phyloP scores from a whole-genome alignment of 2,888 invertebrate genomes.

The Didymodactylos carnosus region DNA sequence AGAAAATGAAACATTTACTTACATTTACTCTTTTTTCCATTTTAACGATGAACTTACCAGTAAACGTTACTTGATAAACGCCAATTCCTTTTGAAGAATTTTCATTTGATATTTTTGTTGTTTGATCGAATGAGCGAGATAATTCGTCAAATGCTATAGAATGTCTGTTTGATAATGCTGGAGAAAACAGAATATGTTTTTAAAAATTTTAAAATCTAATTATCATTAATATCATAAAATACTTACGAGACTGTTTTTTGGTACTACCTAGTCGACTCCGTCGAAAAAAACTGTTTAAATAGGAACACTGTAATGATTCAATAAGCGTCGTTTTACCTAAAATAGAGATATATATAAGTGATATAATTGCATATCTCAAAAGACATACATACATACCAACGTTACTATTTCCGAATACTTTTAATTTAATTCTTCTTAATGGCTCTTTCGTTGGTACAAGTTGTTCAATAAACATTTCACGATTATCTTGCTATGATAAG shows the following conservation, averaged over 20 bases:
- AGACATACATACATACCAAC: too few relatives aligned
- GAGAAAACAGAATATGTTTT: too few relatives aligned
- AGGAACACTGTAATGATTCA: conserved; percentile 47
- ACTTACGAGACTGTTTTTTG: neutral
- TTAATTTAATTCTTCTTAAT: conserved; percentile 44
- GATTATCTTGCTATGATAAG: conserved; percentile 32
- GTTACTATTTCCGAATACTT: conserved; percentile 51
- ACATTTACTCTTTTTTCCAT: neutral
- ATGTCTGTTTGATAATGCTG: neutral
- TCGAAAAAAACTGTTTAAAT: conserved; percentile 34
- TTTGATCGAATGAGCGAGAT: too few relatives aligned
- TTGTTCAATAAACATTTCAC: conserved; percentile 44
- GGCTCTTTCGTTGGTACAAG: conserved; percentile 38
- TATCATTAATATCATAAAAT: too few relatives aligned
- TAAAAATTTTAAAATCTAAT: neutral
- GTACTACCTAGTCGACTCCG: conserved; percentile 15
- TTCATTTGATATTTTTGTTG: conserved; percentile 24
- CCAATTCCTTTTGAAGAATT: conserved; percentile 47
- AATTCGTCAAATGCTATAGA: neutral
- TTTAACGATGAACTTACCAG: neutral
- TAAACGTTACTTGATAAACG: conserved; percentile 39
- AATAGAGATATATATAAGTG: too few relatives aligned
- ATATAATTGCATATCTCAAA: too few relatives aligned
- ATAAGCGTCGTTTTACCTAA: conserved; percentile 44
- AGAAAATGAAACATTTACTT: neutral